phyloP scores from a whole-genome alignment of 1,140 invertebrate species.

The Dinothrombium tinctorium region DNA sequence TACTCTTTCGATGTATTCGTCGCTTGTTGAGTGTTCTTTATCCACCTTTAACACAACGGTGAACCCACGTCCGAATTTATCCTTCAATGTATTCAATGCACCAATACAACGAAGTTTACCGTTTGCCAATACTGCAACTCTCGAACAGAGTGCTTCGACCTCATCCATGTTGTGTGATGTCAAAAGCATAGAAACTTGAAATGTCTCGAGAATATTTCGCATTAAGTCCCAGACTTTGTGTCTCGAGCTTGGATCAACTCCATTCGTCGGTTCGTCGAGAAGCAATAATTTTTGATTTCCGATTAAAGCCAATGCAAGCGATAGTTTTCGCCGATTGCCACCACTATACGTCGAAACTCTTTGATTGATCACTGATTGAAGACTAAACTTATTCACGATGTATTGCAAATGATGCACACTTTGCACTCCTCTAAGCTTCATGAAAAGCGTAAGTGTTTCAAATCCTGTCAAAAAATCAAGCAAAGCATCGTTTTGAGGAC shows the following conservation, averaged over 20 bases:
- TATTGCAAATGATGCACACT: conserved; percentile 15
- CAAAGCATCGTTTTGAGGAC: conserved; percentile 18
- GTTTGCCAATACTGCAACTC: conserved; percentile 65
- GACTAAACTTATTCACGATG: conserved; percentile 14
- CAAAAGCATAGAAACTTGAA: conserved; percentile 24
- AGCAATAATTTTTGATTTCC: no score
- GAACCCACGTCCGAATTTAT: conserved; percentile 49
- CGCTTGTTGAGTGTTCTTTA: background rate
- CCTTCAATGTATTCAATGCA: conserved; percentile 41
- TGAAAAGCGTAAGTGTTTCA: conserved; percentile 24
- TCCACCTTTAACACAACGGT: conserved; percentile 29
- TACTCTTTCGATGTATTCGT: background rate
- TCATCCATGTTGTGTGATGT: conserved; percentile 14
- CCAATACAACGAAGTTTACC: conserved; percentile 48
- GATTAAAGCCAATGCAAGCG: no score
- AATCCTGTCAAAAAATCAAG: conserved; percentile 24
- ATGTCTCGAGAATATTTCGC: conserved; percentile 18
- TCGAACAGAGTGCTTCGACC: conserved; percentile 43
- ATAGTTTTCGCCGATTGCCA: no score
- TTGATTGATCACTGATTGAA: conserved; percentile 14
- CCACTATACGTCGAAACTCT: conserved; percentile 14
- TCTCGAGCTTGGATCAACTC: conserved; percentile 30
- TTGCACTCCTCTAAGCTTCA: conserved; percentile 24
- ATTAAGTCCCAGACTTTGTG: conserved; percentile 30
- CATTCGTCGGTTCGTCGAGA: conserved; percentile 31